phyloP scores from a whole-genome alignment of 1,140 invertebrate genomes.

The Lysiphlebus fabarum region DNA sequence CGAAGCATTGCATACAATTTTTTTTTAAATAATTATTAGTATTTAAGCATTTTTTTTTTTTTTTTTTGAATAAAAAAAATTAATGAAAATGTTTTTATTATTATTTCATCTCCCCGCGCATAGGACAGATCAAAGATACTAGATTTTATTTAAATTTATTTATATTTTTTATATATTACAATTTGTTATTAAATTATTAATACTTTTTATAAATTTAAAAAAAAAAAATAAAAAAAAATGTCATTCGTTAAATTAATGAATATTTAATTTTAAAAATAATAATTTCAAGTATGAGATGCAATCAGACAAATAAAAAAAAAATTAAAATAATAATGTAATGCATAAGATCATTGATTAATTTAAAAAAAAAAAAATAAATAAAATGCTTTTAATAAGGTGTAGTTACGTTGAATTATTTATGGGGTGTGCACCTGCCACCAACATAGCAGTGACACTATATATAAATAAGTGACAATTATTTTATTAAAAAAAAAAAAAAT shows the following conservation, averaged over 20 bases:
- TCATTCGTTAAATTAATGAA: no score
- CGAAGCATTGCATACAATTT: slow-evolving; percentile 34
- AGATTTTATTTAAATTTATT: background rate
- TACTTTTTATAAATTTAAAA: no score
- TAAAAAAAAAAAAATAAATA: background rate
- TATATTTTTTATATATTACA: slow-evolving; percentile 19
- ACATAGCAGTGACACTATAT: slow-evolving; percentile 40
- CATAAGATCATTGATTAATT: slow-evolving; percentile 19
- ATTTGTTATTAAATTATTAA: slow-evolving; percentile 15
- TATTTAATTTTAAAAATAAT: no score
- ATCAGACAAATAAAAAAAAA: background rate
- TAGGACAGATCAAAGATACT: slow-evolving; percentile 42
- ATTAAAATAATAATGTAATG: slow-evolving; percentile 9
- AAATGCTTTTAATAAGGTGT: background rate
- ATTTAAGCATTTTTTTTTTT: slow-evolving; percentile 16
- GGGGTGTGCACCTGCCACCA: slow-evolving; percentile 55
- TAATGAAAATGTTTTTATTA: slow-evolving; percentile 24
- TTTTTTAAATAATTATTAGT: background rate
- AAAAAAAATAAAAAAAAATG: no score
- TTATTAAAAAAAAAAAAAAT: slow-evolving; percentile 23
- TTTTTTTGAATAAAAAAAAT: no score
- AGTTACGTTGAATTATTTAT: slow-evolving; percentile 30
- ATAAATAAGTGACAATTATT: slow-evolving; percentile 20
- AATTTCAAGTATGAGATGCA: slow-evolving; percentile 6
- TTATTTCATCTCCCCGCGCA: slow-evolving; percentile 50